Base-by-base conservation (phyloP, 1,140 invertebrate genomes). In the Gryon sp. region DNA sequence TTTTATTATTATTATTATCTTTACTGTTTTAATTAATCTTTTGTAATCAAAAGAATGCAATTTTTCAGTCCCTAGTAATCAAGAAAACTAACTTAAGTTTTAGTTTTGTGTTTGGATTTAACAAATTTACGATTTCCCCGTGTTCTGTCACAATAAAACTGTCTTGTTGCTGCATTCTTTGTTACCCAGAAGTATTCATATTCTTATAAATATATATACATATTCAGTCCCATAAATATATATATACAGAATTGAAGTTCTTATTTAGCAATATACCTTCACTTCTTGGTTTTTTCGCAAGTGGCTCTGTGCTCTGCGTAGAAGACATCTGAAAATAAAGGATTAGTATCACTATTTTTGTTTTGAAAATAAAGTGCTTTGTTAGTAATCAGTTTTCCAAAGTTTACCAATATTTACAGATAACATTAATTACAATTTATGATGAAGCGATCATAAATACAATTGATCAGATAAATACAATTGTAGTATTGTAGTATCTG, bases 261-360 rank as follows among this genome's bases (percentile, higher is more conserved):
- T n/a, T 68, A 14, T 50, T 81, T 82, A 83, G 86, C 82, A 87
- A 88, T 81, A 72, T 88, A 88, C 87, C 87, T 88, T 88, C 87
- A 24, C 82, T 46, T 81, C 83, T 80, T n/a, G 53, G 46, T 65
- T 86, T 88, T 76, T 88, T 88, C 30, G 24, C 72, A 7, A 80
- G 81, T 38, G 83, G 83, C 36, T 88, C 87, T 32, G 70, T 48
- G 38, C 62, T 87, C 34, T 75, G 78, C 9, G 76, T 6, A 2
- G 74, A 22, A 46, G 80, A 48, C 55, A 75, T 76, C 73, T 79
- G 68, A 32, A 78, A 80, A 7, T 57, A n/a, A 32, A 41, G 9
- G 12, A 34, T 2, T 14, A 6, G 9, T 30, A 9, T 8, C 7
- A n/a, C n/a, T n/a, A n/a, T 9, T n/a, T 6, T n/a, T 38, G 36